These are phyloP conservation scores for Spodoptera picta DNA, from an alignment of 2,888 invertebrate species.

Conservation along the genomic window DNA sequence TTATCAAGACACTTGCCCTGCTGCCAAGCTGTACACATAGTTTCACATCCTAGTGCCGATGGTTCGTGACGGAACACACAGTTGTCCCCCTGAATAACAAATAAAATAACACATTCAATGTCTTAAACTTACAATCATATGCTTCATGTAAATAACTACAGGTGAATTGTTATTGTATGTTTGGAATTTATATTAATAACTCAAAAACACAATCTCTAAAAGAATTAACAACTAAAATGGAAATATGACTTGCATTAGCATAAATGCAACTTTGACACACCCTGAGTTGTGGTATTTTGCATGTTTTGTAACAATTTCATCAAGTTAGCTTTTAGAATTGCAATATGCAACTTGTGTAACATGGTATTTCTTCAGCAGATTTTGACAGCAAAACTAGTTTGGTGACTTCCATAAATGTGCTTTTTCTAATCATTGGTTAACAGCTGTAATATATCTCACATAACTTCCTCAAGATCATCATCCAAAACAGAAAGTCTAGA, in stretches of 20 bases:
- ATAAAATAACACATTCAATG: conserved; percentile 30
- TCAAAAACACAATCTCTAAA: conserved; percentile 2
- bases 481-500: conserved; percentile 1
- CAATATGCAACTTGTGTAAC: not conserved
- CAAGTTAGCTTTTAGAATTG: not conserved
- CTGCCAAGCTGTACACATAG: conserved; percentile 94
- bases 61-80: conserved; percentile 96
- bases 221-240: conserved; percentile 27
- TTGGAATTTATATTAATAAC: no score
- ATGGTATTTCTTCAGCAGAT: not conserved
- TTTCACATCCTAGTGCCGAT: conserved; percentile 94
- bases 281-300: not conserved
- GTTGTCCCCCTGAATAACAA: conserved; percentile 90
- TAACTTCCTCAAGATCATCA: conserved; percentile 1
- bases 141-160: no score
- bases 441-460: not conserved
- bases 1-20: conserved; percentile 94
- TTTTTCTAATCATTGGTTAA: not conserved
- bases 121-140: no score
- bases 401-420: not conserved
- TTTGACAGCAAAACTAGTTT: conserved; percentile 2
- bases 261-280: conserved; percentile 2
- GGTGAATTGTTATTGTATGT: no score
- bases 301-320: not conserved
- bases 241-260: conserved; percentile 11